These are phyloP conservation scores for Andrena minutula DNA, from an alignment of 2,888 invertebrate species.

Conservation along the genomic window DNA sequence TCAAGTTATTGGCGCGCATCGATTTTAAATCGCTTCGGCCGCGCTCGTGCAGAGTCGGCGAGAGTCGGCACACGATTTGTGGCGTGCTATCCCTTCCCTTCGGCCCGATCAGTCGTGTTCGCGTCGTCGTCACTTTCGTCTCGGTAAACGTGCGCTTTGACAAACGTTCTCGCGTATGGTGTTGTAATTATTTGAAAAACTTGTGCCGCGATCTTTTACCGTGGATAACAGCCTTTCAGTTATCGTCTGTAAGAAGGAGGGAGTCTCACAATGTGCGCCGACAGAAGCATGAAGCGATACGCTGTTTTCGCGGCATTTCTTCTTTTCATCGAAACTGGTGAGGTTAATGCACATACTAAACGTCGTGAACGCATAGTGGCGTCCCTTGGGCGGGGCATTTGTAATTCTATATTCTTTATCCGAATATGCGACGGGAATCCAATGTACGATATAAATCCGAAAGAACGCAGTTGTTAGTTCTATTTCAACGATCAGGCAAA, in stretches of 20 bases:
- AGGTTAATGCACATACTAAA: conserved; percentile 59
- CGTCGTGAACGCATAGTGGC: conserved; percentile 39
- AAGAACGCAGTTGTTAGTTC: neutral
- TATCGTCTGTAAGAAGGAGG: neutral
- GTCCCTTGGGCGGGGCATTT: conserved; percentile 71
- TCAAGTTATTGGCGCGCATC: conserved; percentile 10
- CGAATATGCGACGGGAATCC: neutral
- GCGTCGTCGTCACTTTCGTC: conserved; percentile 17
- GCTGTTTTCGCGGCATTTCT: conserved; percentile 67
- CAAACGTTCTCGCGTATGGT: neutral
- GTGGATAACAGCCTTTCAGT: neutral
- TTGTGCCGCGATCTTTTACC: neutral
- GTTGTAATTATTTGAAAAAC: conserved; percentile 15
- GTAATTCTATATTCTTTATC: conserved; percentile 33
- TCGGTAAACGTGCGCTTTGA: neutral
- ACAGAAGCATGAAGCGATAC: conserved; percentile 25
- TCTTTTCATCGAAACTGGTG: conserved; percentile 71
- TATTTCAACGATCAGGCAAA: neutral
- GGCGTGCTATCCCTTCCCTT: conserved; percentile 28
- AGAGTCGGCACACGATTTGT: conserved; percentile 17
- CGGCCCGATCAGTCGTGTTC: conserved; percentile 23
- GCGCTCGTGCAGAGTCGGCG: conserved; percentile 34
- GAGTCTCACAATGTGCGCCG: conserved; percentile 64
- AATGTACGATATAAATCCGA: neutral
- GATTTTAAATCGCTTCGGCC: conserved; percentile 43